Conservation (phyloP, 2,888 invertebrate species). For the Leptinotarsa peninsularis region DNA sequence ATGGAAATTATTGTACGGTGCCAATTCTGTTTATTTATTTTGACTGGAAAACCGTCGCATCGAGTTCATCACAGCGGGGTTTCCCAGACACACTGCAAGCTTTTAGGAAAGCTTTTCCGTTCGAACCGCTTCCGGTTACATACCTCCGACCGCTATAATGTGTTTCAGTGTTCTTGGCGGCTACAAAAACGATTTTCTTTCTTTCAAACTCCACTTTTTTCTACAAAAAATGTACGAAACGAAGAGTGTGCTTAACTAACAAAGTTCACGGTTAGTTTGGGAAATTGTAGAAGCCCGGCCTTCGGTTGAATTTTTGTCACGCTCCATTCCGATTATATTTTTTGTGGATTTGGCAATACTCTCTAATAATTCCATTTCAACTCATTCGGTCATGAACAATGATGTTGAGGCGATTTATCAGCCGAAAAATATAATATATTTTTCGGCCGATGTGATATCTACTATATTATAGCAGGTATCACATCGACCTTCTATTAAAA, state of each 20-base stretch:
- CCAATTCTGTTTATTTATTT: no score
- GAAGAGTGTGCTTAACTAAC: not conserved
- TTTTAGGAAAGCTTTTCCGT: slow-evolving; percentile 31
- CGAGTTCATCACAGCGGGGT: slow-evolving; percentile 23
- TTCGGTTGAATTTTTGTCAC: not conserved
- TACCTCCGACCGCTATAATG: slow-evolving; percentile 26
- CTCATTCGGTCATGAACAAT: no score
- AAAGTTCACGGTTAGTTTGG: not conserved
- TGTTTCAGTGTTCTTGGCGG: slow-evolving; percentile 11
- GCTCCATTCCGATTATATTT: not conserved
- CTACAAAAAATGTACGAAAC: not conserved
- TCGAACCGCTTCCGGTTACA: slow-evolving; percentile 28
- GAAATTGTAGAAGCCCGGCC: not conserved
- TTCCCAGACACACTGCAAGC: slow-evolving; percentile 30
- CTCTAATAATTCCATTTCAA: no score
- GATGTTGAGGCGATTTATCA: no score
- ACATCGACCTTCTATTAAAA: no score
- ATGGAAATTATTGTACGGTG: no score
- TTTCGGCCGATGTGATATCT: no score
- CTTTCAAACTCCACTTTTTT: not conserved
- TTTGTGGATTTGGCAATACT: no score
- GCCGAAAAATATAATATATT: no score
- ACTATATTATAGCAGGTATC: no score
- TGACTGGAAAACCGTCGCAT: not conserved
- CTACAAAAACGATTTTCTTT: not conserved